phyloP scores from a whole-genome alignment of 92 coral and sea anemone species.

The Epizoanthus ramosus region DNA sequence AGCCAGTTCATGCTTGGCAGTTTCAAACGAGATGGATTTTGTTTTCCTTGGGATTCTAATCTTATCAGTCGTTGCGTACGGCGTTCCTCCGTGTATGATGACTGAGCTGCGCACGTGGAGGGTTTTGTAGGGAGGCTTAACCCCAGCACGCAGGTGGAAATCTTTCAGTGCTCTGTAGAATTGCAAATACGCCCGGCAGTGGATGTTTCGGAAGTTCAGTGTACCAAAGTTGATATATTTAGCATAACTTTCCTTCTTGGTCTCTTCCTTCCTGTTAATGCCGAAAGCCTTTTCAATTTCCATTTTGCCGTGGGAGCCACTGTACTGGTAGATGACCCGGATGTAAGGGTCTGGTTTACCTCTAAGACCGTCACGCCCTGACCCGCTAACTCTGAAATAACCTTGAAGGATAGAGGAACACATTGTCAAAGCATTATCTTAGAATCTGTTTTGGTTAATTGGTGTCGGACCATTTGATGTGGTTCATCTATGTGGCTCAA shows the following conservation, averaged over 20 bases:
- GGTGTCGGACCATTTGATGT: too few species aligned
- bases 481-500: too few species aligned
- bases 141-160: background rate
- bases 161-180: conserved; percentile 38
- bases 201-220: conserved; percentile 19
- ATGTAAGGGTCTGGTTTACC: conserved; percentile 53
- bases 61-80: conserved; percentile 39
- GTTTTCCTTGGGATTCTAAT: conserved; percentile 25
- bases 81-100: conserved; percentile 36
- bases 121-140: background rate
- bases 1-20: conserved; percentile 44
- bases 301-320: conserved; percentile 28
- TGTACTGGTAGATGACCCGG: conserved; percentile 26
- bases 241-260: conserved; percentile 1
- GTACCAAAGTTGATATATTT: conserved; percentile 35
- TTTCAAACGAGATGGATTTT: background rate
- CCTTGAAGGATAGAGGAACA: conserved; percentile 2
- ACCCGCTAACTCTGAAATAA: conserved; percentile 18
- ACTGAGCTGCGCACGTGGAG: conserved; percentile 32
- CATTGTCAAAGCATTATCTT: too few species aligned
- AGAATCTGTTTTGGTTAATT: too few species aligned
- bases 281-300: background rate
- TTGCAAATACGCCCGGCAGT: conserved; percentile 37
- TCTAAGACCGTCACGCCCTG: conserved; percentile 25
- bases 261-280: background rate